Evolutionary conservation across 2,888 invertebrate genomes (phyloP).

Genomic region (Lepidochrysops patricia): DNA sequence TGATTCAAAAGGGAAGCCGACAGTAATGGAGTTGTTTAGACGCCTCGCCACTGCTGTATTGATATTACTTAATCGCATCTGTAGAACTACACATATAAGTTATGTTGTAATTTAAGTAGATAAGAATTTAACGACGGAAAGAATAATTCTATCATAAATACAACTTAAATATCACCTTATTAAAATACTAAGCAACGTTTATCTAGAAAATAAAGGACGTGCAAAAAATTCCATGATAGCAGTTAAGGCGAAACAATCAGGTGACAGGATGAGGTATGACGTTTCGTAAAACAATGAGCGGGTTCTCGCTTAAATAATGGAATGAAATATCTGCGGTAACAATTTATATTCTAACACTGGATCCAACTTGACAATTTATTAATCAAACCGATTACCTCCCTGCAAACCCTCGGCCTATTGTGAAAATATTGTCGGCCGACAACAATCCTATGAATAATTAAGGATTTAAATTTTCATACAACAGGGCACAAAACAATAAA

Average conservation of each 20-base stretch:
- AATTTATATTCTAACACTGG: slow-evolving; percentile 71
- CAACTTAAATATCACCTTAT: background rate
- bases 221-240: slow-evolving; percentile 19
- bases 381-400: slow-evolving; percentile 73
- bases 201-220: background rate
- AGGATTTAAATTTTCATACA: slow-evolving; percentile 72
- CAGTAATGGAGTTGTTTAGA: too few relatives aligned
- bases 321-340: slow-evolving; percentile 72
- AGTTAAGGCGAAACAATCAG: slow-evolving; percentile 55
- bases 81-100: too few relatives aligned
- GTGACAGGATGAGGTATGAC: slow-evolving; percentile 70
- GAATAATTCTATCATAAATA: background rate
- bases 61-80: too few relatives aligned
- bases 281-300: slow-evolving; percentile 71
- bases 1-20: too few relatives aligned
- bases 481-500: slow-evolving; percentile 72
- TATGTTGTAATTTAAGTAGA: background rate
- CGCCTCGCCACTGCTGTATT: too few relatives aligned
- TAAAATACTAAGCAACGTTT: too few relatives aligned
- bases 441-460: slow-evolving; percentile 75
- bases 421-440: slow-evolving; percentile 70
- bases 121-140: background rate
- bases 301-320: slow-evolving; percentile 62
- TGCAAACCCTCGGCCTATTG: slow-evolving; percentile 63
- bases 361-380: slow-evolving; percentile 75